phyloP scores from a whole-genome alignment of 2,113 vertebrate species.

The Cichladusa arquata region DNA sequence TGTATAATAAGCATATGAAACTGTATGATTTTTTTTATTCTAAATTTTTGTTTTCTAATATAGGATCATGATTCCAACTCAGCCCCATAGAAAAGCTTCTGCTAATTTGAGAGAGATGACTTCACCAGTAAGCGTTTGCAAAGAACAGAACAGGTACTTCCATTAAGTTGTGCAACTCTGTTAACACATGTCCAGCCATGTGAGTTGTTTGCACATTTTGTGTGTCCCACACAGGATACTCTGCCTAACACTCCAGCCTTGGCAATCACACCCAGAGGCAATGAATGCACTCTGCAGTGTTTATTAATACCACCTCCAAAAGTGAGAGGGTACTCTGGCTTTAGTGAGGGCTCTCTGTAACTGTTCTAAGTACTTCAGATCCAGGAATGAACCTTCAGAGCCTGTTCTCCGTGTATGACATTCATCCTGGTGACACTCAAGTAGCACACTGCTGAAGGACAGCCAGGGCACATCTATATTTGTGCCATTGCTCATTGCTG shows the following conservation, averaged over 20 bases:
- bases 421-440: slow-evolving; percentile 65
- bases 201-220: background rate
- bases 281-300: background rate
- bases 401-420: slow-evolving; percentile 44
- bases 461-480: slow-evolving; percentile 79
- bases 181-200: background rate
- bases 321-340: background rate
- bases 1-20: background rate
- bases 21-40: background rate
- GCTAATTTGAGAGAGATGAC: background rate
- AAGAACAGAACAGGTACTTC: background rate
- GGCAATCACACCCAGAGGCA: background rate
- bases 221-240: background rate
- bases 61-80: background rate
- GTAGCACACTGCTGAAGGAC: slow-evolving; percentile 39
- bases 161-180: background rate
- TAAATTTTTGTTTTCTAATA: background rate
- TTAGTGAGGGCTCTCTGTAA: background rate
- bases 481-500: slow-evolving; percentile 69
- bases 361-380: slow-evolving; percentile 10
- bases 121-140: background rate
- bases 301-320: background rate
- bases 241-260: background rate
- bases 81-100: background rate
- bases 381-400: background rate